Conservation (phyloP, 1,140 invertebrate species). For the Arion vulgaris region DNA sequence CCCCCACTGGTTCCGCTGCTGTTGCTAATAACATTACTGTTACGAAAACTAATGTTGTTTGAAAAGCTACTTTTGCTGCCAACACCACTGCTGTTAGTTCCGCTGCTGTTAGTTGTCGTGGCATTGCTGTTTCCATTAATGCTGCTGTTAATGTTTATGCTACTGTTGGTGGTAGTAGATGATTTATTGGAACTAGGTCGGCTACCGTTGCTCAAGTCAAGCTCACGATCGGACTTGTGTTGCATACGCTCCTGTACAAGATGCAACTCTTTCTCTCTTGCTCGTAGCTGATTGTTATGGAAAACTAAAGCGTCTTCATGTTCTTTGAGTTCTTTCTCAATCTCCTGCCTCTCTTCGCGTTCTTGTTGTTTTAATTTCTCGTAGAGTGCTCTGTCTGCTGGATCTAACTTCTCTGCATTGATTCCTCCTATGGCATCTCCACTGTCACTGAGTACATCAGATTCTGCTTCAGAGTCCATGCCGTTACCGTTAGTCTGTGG, state of each 20-base stretch:
- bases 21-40: not conserved
- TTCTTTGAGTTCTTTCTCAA: constrained; percentile 70
- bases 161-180: not conserved
- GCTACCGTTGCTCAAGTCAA: constrained; percentile 23
- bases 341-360: constrained; percentile 71
- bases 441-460: constrained; percentile 61
- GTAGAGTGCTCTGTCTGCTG: constrained; percentile 78
- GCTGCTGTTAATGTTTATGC: not conserved
- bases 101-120: not conserved
- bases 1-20: not conserved
- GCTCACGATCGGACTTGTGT: constrained; percentile 63
- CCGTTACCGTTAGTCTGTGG: constrained; percentile 71
- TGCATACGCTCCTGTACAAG: constrained; percentile 67
- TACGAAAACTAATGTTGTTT: not conserved
- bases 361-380: constrained; percentile 83
- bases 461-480: constrained; percentile 75
- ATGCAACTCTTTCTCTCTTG: constrained; percentile 56
- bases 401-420: constrained; percentile 74
- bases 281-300: constrained; percentile 57
- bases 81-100: not conserved
- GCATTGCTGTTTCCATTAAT: not conserved
- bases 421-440: constrained; percentile 75
- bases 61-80: not conserved
- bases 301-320: constrained; percentile 64
- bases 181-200: constrained; percentile 25